phyloP scores from a whole-genome alignment of 1,140 invertebrate genomes.

The Sarcophaga bullata region DNA sequence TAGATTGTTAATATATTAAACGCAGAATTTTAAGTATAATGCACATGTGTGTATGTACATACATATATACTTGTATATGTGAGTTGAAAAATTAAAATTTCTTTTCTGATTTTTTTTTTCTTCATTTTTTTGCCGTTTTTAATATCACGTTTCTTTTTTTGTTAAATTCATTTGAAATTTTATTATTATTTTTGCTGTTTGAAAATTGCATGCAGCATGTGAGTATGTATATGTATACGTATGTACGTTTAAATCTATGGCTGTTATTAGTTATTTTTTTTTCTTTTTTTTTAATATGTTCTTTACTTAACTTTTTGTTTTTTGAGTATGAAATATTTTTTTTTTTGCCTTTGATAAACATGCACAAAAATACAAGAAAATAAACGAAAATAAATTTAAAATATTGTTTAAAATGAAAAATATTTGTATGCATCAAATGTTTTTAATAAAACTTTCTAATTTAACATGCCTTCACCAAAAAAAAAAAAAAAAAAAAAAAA shows the following conservation, averaged over 20 bases:
- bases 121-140: background rate
- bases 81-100: background rate
- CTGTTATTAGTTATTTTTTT: slow-evolving; percentile 9
- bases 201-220: too few species aligned
- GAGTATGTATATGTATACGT: too few species aligned
- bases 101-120: background rate
- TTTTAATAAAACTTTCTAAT: slow-evolving; percentile 25
- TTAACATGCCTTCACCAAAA: background rate
- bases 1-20: too few species aligned
- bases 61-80: background rate
- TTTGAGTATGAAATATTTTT: background rate
- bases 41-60: too few species aligned
- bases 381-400: background rate
- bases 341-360: background rate
- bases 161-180: background rate
- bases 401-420: background rate
- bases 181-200: too few species aligned
- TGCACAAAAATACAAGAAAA: background rate
- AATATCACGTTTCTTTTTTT: background rate
- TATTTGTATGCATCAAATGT: slow-evolving; percentile 23
- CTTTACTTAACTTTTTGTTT: background rate
- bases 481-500: background rate
- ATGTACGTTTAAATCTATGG: background rate
- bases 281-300: background rate
- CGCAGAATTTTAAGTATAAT: too few species aligned